Evolutionary conservation across 1,140 invertebrate genomes (phyloP).

Genomic region (Metaphire vulgaris): DNA sequence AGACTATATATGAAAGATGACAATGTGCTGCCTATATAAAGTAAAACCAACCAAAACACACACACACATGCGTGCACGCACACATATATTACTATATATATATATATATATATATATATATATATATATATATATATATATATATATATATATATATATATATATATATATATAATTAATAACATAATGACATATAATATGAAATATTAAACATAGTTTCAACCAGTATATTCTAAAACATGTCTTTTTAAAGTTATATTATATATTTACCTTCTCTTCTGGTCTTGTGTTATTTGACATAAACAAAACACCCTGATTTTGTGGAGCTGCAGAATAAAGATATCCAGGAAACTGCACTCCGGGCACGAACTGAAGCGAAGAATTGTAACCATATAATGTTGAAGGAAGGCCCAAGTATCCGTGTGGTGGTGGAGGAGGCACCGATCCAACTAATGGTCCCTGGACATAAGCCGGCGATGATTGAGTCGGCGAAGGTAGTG

Average conservation of each 20-base stretch:
- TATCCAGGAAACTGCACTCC: neutral
- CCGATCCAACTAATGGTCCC: neutral
- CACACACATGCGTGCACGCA: no score
- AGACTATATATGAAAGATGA: no score
- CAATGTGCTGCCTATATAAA: no score
- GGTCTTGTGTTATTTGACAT: neutral
- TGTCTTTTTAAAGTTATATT: neutral
- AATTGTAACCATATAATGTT: neutral
- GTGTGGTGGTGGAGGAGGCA: neutral
- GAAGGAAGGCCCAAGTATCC: neutral
- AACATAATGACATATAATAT: neutral
- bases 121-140: no score
- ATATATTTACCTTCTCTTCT: neutral
- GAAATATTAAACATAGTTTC: neutral
- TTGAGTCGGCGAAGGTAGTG: neutral
- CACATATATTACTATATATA: no score
- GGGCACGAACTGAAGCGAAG: neutral
- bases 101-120: no score
- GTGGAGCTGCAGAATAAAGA: neutral
- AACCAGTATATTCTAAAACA: neutral
- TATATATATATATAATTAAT: neutral
- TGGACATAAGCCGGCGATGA: neutral
- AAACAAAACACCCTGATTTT: neutral
- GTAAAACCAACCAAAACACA: no score
- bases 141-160: neutral